A percentile compares a stretch with the other conserved stretches of the same genome.
phyloP scores from a whole-genome alignment of 2,797 vertebrate genomes.

The Scleropages formosus region DNA sequence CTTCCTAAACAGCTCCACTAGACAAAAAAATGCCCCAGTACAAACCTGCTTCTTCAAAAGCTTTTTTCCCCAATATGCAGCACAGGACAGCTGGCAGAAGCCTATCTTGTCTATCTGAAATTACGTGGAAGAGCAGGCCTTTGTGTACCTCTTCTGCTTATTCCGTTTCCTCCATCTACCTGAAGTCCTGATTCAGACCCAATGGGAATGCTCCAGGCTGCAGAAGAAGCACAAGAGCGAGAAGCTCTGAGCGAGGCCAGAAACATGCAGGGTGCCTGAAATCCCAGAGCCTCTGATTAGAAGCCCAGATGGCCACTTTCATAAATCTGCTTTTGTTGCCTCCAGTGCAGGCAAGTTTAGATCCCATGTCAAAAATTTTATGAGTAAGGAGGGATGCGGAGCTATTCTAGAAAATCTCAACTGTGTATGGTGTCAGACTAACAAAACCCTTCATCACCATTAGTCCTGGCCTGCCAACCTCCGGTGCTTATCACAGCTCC shows the following conservation, averaged over 20 bases:
- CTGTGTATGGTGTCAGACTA: background rate
- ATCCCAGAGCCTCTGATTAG: background rate
- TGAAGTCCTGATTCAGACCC: background rate
- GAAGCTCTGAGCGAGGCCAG: too few relatives aligned
- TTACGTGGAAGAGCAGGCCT: slow-evolving; percentile 13
- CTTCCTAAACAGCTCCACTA: background rate
- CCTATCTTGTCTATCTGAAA: background rate
- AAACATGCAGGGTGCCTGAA: background rate
- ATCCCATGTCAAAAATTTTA: too few relatives aligned
- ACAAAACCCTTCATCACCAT: background rate
- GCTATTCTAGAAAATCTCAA: background rate
- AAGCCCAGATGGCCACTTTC: background rate
- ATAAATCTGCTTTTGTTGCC: too few relatives aligned
- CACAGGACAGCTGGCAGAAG: background rate
- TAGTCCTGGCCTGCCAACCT: background rate
- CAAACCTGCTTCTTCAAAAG: background rate
- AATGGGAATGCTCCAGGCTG: background rate
- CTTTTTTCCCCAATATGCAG: background rate
- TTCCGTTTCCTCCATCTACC: background rate
- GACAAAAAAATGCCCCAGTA: background rate
- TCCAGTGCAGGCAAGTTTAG: too few relatives aligned
- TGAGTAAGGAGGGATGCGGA: too few relatives aligned
- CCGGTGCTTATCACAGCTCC: background rate
- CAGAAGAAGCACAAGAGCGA: background rate
- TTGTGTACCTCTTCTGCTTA: slow-evolving; percentile 9